Base-by-base conservation (phyloP, 1,140 invertebrate species). In the Atopsyche davidsoni region DNA sequence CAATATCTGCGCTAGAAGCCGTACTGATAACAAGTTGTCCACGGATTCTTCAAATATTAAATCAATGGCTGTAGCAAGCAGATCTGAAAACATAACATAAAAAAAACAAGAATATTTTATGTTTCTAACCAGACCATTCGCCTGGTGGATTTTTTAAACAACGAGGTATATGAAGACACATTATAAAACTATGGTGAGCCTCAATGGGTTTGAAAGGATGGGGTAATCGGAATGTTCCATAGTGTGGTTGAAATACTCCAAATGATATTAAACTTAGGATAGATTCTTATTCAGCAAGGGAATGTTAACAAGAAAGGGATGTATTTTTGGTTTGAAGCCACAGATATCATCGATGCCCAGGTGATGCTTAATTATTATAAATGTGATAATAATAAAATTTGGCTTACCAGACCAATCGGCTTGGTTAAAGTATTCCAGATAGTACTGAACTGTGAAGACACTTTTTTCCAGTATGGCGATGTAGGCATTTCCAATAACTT, bases 341-440 rank as follows among this genome's bases (percentile, higher is more conserved):
- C 6, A 28, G 6, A 28, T n/a, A 28, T 7, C 24, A n/a, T 28
- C 24, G 6, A 28, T 28, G 6, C 24, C 6, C 24, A 28, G 6
- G 6, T 7, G 6, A 7, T 28, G 24, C 24, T 7, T 28, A 46
- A 40, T 22, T 10, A 49, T 34, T 32, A 32, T n/a, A 2, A 38
- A 11, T 19, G 2, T 32, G 42, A 10, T 42, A 7, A 10, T 16
- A 6, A 42, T 31, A n/a, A 10, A 43, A 42, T 7, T 51, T 35
- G 19, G 13, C 4, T 51, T 53, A 57, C 55, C 55, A 34, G 46
- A 46, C 55, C 55, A 57, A 22, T 53, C 32, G 28, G 34, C 19
- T 2, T 50, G 55, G 16, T 41, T 46, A 10, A 57, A 36, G 14
- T 40, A 24, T 14, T 52, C 13, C 18, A 53, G n/a, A 46, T 57